phyloP scores from a whole-genome alignment of 2,797 vertebrate genomes.

The Darevskia mixta region DNA sequence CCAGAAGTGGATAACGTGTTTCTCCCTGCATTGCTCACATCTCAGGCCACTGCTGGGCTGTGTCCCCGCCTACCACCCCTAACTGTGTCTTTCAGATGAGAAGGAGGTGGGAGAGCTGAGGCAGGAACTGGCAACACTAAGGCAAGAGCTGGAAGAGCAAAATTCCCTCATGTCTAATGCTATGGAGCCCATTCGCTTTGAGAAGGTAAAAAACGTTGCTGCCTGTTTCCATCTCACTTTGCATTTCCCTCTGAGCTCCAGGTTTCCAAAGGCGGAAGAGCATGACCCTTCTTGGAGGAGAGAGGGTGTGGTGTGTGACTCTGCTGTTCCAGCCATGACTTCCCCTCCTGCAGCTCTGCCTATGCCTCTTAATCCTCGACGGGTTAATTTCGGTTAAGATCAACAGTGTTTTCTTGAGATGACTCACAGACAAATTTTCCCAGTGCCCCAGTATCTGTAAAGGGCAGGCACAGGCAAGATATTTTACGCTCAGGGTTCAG shows the following conservation, averaged over 20 bases:
- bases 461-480: conserved; percentile 4
- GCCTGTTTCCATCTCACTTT: background rate
- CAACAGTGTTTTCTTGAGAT: background rate
- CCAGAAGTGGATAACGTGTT: background rate
- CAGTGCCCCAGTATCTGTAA: background rate
- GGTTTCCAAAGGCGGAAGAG: background rate
- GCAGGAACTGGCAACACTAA: conserved; percentile 30
- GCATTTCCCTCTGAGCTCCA: background rate
- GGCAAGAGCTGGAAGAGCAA: conserved; percentile 27
- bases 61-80: background rate
- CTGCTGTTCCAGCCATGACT: background rate
- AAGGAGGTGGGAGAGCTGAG: conserved; percentile 73
- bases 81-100: conserved; percentile 69
- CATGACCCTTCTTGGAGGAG: background rate
- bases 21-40: background rate
- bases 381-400: background rate
- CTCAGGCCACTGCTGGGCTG: background rate
- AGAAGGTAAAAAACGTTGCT: conserved; percentile 80
- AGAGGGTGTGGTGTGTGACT: too few species aligned
- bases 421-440: conserved; percentile 15
- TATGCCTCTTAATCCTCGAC: background rate
- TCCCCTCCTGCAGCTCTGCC: background rate
- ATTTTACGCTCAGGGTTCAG: conserved; percentile 9
- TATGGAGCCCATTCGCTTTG: conserved; percentile 87
- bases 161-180: conserved; percentile 27